Evolutionary conservation across 23 tunicate species (phyloP).

Genomic region (Trididemnum clinides): DNA sequence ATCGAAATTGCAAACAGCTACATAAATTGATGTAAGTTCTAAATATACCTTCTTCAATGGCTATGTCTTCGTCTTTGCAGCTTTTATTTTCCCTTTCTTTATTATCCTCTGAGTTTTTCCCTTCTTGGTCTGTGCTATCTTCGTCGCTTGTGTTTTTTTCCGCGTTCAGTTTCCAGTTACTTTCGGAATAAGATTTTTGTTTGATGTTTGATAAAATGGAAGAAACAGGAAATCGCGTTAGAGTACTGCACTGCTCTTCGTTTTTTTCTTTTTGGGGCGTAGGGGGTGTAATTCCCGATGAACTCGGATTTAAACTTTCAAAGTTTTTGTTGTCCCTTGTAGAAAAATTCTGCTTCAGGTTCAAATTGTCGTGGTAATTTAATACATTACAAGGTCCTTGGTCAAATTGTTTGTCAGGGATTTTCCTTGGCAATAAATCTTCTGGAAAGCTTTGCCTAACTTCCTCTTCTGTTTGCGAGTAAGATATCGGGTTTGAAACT

Average conservation of each 20-base stretch:
- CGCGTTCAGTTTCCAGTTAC: not conserved
- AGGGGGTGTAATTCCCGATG: not conserved
- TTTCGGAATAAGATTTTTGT: not conserved
- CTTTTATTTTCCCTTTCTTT: too few species aligned
- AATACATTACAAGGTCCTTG: not conserved
- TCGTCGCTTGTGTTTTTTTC: not conserved
- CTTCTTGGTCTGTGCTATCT: not conserved
- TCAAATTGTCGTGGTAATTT: not conserved
- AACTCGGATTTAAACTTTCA: not conserved
- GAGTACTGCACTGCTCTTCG: not conserved
- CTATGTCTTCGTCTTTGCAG: too few species aligned
- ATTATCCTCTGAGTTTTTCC: too few species aligned
- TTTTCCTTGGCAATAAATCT: not conserved
- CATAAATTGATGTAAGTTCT: too few species aligned
- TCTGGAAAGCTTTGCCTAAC: not conserved
- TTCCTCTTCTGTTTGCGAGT: not conserved
- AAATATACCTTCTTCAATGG: too few species aligned
- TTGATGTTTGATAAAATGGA: slow-evolving; percentile 36
- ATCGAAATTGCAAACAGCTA: too few species aligned
- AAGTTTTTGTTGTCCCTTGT: not conserved
- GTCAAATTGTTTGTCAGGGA: not conserved
- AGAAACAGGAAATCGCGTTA: slow-evolving; percentile 28
- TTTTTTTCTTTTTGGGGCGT: not conserved
- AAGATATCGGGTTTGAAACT: not conserved
- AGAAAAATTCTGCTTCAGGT: not conserved